phyloP scores from a whole-genome alignment of 2,888 invertebrate genomes.

The Melanotus villosus region DNA sequence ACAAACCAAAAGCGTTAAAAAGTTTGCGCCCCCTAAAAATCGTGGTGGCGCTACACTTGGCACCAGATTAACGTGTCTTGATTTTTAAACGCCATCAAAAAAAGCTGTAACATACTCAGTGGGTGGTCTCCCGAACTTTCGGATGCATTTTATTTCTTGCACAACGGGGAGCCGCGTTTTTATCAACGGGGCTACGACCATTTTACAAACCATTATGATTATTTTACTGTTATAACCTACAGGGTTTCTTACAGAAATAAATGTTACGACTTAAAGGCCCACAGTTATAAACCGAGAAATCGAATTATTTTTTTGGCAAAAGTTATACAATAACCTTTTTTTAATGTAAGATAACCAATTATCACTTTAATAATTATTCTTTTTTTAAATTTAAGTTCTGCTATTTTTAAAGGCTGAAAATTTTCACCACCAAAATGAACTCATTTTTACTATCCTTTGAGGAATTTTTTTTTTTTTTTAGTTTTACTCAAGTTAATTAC shows the following conservation, averaged over 20 bases:
- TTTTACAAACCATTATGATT: slow-evolving; percentile 30
- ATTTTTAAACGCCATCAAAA: slow-evolving; percentile 42
- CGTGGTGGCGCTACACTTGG: slow-evolving; percentile 38
- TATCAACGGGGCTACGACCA: slow-evolving; percentile 28
- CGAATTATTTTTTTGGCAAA: no score
- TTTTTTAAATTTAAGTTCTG: no score
- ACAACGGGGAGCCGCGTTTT: slow-evolving; percentile 36
- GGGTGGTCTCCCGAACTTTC: slow-evolving; percentile 42
- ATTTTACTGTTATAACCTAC: slow-evolving; percentile 31
- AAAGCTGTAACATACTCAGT: slow-evolving; percentile 37
- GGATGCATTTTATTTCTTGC: slow-evolving; percentile 40
- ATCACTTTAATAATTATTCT: no score
- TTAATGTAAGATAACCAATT: no score
- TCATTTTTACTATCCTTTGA: no score
- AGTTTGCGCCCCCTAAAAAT: slow-evolving; percentile 27
- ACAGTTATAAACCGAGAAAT: no score
- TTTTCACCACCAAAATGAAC: no score
- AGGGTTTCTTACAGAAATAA: background rate
- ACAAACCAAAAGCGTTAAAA: slow-evolving; percentile 22
- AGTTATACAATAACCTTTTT: no score
- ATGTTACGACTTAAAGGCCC: no score
- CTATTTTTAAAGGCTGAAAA: no score
- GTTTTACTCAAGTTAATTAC: no score
- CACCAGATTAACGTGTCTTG: slow-evolving; percentile 40
- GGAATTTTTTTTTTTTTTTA: no score